phyloP scores from a whole-genome alignment of 2,113 vertebrate genomes.

The Thunnus maccoyii region DNA sequence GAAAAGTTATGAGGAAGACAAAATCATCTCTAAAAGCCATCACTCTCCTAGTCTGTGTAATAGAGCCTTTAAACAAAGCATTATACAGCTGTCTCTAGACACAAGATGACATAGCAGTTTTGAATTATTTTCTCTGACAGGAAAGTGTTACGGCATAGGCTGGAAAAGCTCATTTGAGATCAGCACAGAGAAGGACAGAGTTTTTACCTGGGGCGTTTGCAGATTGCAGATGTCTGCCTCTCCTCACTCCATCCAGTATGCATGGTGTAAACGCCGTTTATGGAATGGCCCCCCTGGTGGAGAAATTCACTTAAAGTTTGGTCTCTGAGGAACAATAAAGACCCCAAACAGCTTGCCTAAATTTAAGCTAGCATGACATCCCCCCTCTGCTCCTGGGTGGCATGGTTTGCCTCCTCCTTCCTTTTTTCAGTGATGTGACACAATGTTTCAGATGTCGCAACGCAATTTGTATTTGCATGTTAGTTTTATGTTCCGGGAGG shows the following conservation, averaged over 20 bases:
- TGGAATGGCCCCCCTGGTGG: slow-evolving; percentile 62
- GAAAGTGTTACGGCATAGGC: slow-evolving; percentile 41
- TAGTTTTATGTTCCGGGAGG: slow-evolving; percentile 68
- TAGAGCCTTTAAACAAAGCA: slow-evolving; percentile 64
- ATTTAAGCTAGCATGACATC: slow-evolving; percentile 83
- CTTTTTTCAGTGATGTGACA: slow-evolving; percentile 53
- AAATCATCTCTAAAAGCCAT: slow-evolving; percentile 53
- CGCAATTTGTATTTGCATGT: slow-evolving; percentile 64
- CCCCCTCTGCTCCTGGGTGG: slow-evolving; percentile 67
- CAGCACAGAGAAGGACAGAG: slow-evolving; percentile 48
- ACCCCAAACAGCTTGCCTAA: slow-evolving; percentile 74
- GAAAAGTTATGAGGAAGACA: slow-evolving; percentile 60
- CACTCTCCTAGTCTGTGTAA: slow-evolving; percentile 35
- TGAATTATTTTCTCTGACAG: slow-evolving; percentile 58
- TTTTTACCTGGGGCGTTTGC: slow-evolving; percentile 66
- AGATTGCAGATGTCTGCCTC: slow-evolving; percentile 76
- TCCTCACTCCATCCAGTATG: slow-evolving; percentile 41
- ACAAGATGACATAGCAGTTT: slow-evolving; percentile 47
- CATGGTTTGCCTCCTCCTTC: slow-evolving; percentile 64
- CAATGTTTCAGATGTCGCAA: slow-evolving; percentile 37
- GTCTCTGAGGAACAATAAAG: slow-evolving; percentile 81
- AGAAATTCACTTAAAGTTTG: slow-evolving; percentile 77
- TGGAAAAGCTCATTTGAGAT: slow-evolving; percentile 60
- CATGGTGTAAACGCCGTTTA: slow-evolving; percentile 31
- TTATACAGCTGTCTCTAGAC: slow-evolving; percentile 53